These are phyloP conservation scores for Ormia ochracea DNA, from an alignment of 2,888 invertebrate species.

Conservation along the genomic window DNA sequence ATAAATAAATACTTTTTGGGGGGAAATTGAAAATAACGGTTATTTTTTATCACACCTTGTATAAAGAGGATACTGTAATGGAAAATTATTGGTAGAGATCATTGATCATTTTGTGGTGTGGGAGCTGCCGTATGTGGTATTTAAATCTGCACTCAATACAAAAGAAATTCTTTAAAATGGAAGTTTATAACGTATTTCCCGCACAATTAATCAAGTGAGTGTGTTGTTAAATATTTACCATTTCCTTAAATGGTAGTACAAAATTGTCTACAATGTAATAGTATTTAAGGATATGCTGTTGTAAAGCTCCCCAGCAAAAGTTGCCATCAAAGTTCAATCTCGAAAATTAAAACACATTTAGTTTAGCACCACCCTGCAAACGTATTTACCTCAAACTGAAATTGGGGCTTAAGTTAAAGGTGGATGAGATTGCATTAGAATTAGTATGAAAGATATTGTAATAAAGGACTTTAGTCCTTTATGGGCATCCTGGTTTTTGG, in stretches of 20 bases:
- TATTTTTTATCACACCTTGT: too few relatives aligned
- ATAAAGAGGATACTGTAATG: too few relatives aligned
- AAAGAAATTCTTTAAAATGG: too few relatives aligned
- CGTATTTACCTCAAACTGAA: not conserved
- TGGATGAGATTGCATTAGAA: not conserved
- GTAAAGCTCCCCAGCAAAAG: not conserved
- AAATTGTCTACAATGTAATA: not conserved
- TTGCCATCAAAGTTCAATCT: conserved; percentile 45
- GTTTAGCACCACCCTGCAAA: not conserved
- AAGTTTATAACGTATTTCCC: too few relatives aligned
- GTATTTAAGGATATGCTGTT: not conserved
- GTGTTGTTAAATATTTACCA: not conserved
- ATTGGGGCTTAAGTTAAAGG: conserved; percentile 11
- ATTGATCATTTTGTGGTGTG: too few relatives aligned
- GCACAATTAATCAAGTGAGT: not conserved
- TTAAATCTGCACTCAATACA: too few relatives aligned
- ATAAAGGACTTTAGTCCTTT: conserved; percentile 8
- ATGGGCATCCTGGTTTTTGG: not conserved
- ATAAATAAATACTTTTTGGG: too few relatives aligned
- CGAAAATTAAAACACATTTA: conserved; percentile 53
- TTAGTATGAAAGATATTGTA: not conserved
- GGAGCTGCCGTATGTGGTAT: too few relatives aligned
- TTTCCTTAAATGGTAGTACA: not conserved
- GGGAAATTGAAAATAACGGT: too few relatives aligned
- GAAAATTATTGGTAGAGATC: too few relatives aligned